phyloP scores from a whole-genome alignment of 2,113 vertebrate genomes.

The Equus quagga region DNA sequence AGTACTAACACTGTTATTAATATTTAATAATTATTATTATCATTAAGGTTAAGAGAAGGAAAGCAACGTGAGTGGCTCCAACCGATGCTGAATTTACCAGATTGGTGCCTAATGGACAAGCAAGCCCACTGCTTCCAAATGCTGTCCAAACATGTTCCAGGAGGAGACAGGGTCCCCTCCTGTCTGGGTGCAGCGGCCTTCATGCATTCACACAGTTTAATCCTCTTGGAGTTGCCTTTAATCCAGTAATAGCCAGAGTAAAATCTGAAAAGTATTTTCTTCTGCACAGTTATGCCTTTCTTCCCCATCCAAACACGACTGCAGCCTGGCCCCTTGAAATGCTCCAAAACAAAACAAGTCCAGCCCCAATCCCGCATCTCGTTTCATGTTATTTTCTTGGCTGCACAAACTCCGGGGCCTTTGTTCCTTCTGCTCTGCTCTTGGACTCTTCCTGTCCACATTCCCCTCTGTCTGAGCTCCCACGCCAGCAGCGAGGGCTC shows the following conservation, averaged over 20 bases:
- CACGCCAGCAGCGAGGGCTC: neutral
- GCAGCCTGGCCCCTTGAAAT: slow-evolving; percentile 38
- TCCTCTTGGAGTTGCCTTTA: slow-evolving; percentile 54
- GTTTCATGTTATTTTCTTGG: slow-evolving; percentile 57
- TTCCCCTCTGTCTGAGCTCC: neutral
- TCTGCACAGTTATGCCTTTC: slow-evolving; percentile 60
- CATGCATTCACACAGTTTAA: neutral
- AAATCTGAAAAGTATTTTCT: slow-evolving; percentile 71
- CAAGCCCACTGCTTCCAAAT: neutral
- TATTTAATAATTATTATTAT: slow-evolving; percentile 6
- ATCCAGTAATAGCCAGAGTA: slow-evolving; percentile 54
- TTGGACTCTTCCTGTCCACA: neutral
- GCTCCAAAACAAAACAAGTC: slow-evolving; percentile 69
- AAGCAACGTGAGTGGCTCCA: neutral
- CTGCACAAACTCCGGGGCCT: neutral
- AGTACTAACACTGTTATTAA: neutral
- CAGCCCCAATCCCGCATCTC: slow-evolving; percentile 38
- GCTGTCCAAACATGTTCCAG: neutral
- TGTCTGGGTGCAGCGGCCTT: neutral
- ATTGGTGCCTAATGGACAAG: neutral
- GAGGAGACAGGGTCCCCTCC: neutral
- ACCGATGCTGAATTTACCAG: neutral
- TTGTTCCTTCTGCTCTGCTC: slow-evolving; percentile 45
- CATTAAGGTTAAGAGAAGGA: neutral
- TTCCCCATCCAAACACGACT: slow-evolving; percentile 68